Conservation (phyloP, 2,797 vertebrate species). For the Sebastolobus alascanus region DNA sequence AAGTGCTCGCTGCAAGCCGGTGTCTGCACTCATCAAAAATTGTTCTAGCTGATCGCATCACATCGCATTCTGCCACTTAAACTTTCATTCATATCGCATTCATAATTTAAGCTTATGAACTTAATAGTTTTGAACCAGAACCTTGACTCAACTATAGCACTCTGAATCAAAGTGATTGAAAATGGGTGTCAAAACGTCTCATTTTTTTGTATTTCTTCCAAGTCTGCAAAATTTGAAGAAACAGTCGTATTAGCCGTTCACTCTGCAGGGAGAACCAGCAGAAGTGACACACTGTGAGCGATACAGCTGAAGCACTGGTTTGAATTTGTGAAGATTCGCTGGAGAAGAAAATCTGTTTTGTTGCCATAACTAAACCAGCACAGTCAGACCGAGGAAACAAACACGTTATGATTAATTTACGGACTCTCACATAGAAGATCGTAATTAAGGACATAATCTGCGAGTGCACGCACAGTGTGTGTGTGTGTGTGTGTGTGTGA, state of each 20-base stretch:
- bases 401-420: slow-evolving; percentile 70
- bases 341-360: slow-evolving; percentile 57
- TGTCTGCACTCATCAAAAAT: neutral
- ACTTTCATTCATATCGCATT: neutral
- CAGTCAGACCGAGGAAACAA: slow-evolving; percentile 68
- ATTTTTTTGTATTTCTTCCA: neutral
- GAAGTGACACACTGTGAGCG: slow-evolving; percentile 5
- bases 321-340: slow-evolving; percentile 38
- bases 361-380: slow-evolving; percentile 60
- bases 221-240: neutral
- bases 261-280: slow-evolving; percentile 15
- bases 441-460: slow-evolving; percentile 60
- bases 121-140: neutral
- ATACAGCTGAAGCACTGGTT: slow-evolving; percentile 1
- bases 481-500: slow-evolving; percentile 45
- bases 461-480: slow-evolving; percentile 24
- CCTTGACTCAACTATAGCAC: neutral
- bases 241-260: neutral
- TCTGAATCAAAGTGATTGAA: neutral
- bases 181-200: neutral
- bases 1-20: neutral
- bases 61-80: neutral
- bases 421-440: slow-evolving; percentile 50
- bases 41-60: neutral
- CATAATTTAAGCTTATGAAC: neutral